Evolutionary conservation across 2,797 vertebrate genomes (phyloP).

Genomic region (Salarias fasciatus): DNA sequence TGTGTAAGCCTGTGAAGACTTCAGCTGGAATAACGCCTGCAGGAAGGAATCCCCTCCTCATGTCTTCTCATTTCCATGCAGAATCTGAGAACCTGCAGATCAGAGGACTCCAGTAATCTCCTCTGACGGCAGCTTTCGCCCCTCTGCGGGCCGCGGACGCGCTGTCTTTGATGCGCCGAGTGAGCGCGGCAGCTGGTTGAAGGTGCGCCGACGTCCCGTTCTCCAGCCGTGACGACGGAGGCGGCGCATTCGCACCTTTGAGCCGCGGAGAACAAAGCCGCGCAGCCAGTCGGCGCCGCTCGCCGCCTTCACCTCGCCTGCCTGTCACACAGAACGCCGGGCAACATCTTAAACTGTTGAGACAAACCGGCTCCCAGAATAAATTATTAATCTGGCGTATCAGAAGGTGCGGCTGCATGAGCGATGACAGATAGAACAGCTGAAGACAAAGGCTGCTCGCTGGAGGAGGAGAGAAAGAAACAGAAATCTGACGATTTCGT

Average conservation of each 20-base stretch:
- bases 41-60: constrained; percentile 16
- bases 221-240: constrained; percentile 29
- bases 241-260: constrained; percentile 18
- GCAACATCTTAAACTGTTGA: constrained; percentile 13
- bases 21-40: no score
- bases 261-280: constrained; percentile 37
- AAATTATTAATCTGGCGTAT: constrained; percentile 9
- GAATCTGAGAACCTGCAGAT: constrained; percentile 41
- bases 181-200: constrained; percentile 27
- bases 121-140: constrained; percentile 45
- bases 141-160: constrained; percentile 29
- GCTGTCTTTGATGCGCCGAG: constrained; percentile 50
- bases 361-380: constrained; percentile 13
- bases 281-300: constrained; percentile 11
- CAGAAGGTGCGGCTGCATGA: no score
- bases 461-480: no score
- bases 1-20: no score
- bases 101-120: constrained; percentile 55
- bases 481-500: no score
- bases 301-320: background rate
- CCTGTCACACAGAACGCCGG: constrained; percentile 17
- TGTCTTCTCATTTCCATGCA: constrained; percentile 15
- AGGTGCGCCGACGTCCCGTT: constrained; percentile 30
- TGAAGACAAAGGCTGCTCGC: no score
- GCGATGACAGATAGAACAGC: no score